These are phyloP conservation scores for Dione juno DNA, from an alignment of 2,888 invertebrate genomes.

Conservation along the genomic window DNA sequence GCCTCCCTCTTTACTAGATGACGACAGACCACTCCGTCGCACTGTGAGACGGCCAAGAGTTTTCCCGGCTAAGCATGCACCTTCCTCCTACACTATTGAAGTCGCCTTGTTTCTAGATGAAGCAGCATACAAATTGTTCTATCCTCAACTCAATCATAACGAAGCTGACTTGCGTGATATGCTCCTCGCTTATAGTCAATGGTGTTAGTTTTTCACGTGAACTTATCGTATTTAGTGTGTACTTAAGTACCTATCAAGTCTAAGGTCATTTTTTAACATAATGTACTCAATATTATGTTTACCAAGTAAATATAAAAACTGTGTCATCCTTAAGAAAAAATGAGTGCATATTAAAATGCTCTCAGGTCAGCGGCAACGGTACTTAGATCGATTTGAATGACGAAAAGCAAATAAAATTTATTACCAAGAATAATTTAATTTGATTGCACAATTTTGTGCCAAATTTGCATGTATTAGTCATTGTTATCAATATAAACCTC, in stretches of 20 bases:
- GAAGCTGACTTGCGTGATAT: conserved; percentile 87
- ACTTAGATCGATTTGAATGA: conserved; percentile 17
- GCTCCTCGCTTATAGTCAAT: conserved; percentile 90
- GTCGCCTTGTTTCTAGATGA: conserved; percentile 90
- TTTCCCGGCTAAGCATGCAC: conserved; percentile 55
- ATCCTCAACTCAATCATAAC: conserved; percentile 86
- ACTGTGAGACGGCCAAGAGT: conserved; percentile 61
- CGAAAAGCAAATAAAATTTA: conserved; percentile 25
- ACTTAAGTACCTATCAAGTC: not conserved
- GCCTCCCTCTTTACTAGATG: conserved; percentile 70
- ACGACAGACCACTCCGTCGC: conserved; percentile 66
- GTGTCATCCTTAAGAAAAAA: conserved; percentile 23
- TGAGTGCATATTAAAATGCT: conserved; percentile 23
- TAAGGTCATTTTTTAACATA: conserved; percentile 13
- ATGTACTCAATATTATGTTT: conserved; percentile 11
- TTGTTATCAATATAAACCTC: not conserved
- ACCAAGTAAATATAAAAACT: conserved; percentile 18
- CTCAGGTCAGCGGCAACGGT: conserved; percentile 22
- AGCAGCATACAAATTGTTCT: conserved; percentile 87
- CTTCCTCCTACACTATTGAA: conserved; percentile 85
- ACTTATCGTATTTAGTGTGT: conserved; percentile 1
- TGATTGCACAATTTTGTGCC: conserved; percentile 15
- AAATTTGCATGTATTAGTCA: conserved; percentile 2
- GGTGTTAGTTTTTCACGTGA: conserved; percentile 78
- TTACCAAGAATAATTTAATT: conserved; percentile 12